Evolutionary conservation across 2,888 invertebrate species (phyloP).

Genomic region (Pristionchus arcanus): DNA sequence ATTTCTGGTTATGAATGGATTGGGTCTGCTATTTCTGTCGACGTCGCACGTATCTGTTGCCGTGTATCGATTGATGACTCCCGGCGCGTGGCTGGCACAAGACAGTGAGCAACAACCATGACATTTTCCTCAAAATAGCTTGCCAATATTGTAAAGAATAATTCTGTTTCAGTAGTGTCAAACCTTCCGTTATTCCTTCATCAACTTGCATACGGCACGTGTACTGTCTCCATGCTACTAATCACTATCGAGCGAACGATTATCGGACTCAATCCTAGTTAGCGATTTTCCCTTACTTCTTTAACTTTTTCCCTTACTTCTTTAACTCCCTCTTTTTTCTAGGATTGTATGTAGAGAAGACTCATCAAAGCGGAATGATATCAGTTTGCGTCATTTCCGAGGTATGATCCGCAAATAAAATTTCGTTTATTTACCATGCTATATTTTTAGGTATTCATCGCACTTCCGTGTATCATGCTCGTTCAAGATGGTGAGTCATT

Average conservation of each 20-base stretch:
- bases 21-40: background rate
- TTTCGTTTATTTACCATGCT: too few relatives aligned
- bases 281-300: background rate
- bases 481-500: background rate
- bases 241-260: background rate
- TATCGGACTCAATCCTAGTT: background rate
- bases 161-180: background rate
- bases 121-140: too few relatives aligned
- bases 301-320: too few relatives aligned
- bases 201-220: constrained; percentile 10
- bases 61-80: background rate
- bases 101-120: background rate
- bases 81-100: background rate
- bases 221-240: background rate
- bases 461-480: background rate
- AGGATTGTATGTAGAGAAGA: too few relatives aligned
- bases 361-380: too few relatives aligned
- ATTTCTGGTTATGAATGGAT: too few relatives aligned
- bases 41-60: background rate
- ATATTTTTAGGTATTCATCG: background rate
- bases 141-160: too few relatives aligned
- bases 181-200: constrained; percentile 4
- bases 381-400: background rate
- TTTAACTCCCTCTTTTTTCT: too few relatives aligned
- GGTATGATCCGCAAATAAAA: background rate